Conservation (phyloP, 2,888 invertebrate species). For the Drosophila rubida region DNA sequence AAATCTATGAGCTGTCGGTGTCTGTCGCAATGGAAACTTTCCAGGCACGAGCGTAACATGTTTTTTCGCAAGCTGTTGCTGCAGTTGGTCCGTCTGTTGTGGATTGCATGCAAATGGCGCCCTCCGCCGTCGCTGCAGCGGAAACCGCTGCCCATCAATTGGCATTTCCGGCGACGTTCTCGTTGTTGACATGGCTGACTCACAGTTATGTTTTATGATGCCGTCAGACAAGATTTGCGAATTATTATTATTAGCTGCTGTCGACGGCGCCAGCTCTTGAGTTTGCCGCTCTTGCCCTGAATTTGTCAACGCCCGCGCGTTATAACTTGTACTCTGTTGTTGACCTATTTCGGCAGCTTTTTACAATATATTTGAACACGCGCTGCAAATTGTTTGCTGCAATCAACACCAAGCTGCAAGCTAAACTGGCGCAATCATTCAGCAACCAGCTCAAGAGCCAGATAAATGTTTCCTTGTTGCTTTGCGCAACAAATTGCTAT, state of each 20-base stretch:
- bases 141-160: conserved; percentile 52
- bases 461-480: conserved; percentile 47
- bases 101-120: conserved; percentile 12
- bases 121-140: conserved; percentile 36
- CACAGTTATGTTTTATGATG: conserved; percentile 54
- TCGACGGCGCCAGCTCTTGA: conserved; percentile 10
- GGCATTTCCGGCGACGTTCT: conserved; percentile 62
- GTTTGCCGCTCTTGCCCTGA: conserved; percentile 14
- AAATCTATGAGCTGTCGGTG: conserved; percentile 19
- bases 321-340: conserved; percentile 44
- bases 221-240: conserved; percentile 46
- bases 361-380: conserved; percentile 18
- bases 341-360: conserved; percentile 63
- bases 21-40: conserved; percentile 35
- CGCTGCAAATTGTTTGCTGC: conserved; percentile 54
- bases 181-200: conserved; percentile 51
- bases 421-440: conserved; percentile 65
- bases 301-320: conserved; percentile 42
- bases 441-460: conserved; percentile 43
- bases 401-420: conserved; percentile 67
- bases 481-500: conserved; percentile 31
- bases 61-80: background rate
- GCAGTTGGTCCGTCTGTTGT: conserved; percentile 7
- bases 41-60: background rate
- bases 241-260: conserved; percentile 67